Conservation (phyloP, 2,888 invertebrate species). For the Allophyes oxyacanthae region DNA sequence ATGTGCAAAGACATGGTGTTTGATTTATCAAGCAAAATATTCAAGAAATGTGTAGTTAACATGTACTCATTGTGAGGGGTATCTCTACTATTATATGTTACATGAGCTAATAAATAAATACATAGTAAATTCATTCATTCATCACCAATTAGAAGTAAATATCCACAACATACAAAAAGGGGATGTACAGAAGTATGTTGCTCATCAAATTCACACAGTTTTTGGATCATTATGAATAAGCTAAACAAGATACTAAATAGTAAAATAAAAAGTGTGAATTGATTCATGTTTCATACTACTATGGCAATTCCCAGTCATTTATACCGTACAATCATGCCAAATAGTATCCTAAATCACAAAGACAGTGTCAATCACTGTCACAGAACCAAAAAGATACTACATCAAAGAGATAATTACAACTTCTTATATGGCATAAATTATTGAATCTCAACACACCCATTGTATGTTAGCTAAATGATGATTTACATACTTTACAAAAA, state of each 20-base stretch:
- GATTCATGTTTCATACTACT: constrained; percentile 28
- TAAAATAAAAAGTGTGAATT: constrained; percentile 14
- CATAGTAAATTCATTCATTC: constrained; percentile 51
- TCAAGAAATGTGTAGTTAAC: constrained; percentile 51
- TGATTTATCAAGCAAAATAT: constrained; percentile 52
- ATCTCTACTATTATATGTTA: constrained; percentile 37
- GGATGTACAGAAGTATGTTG: constrained; percentile 35
- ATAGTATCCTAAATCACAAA: constrained; percentile 51
- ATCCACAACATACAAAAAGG: constrained; percentile 24
- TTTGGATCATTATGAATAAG: constrained; percentile 13
- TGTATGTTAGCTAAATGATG: constrained; percentile 5
- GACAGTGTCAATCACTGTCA: constrained; percentile 37
- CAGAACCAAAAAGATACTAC: constrained; percentile 35
- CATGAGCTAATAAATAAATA: constrained; percentile 62
- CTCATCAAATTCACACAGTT: constrained; percentile 14
- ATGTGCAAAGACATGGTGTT: constrained; percentile 51
- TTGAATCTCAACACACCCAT: constrained; percentile 11
- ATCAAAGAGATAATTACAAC: constrained; percentile 64
- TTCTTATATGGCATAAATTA: constrained; percentile 17
- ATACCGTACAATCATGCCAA: constrained; percentile 30
- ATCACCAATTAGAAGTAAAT: constrained; percentile 42
- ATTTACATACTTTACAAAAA: constrained; percentile 16
- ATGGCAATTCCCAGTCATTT: constrained; percentile 23
- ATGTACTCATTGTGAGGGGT: constrained; percentile 48
- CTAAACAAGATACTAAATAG: constrained; percentile 6